Base-by-base conservation (phyloP, 23 tunicate genomes). In the Trididemnum miniatum region DNA sequence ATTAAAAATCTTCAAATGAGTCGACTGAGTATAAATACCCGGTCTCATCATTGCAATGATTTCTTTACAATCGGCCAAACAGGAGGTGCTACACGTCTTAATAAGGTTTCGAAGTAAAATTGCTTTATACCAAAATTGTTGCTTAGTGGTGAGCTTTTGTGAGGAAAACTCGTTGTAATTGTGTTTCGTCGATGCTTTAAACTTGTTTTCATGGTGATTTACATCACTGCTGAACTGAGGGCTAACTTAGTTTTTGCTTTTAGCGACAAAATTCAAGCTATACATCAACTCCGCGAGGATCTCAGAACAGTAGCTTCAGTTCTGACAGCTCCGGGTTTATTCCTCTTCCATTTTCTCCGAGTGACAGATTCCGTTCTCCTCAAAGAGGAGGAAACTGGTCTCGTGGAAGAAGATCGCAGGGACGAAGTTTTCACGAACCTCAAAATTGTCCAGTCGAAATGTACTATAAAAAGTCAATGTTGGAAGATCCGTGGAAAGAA, bases 311-410 rank as follows among this genome's bases (percentile, higher is more conserved):
- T n/a, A 67, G 75, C 38, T 67, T 67, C 18, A 67, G 32, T 67
- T 67, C 75, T 4, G 38, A 67, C 67, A 62, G 29, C 37, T 67
- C 75, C 38, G 38, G 75, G 4, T 67, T 67, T 67, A 32, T 24
- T 33, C 38, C 75, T 31, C 4, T 33, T 37, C 75, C 38, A 7
- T 32, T 31, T 67, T 67, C 75, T 7, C 26, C 26, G 15, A 5
- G 4, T 18, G 75, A 67, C 37, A 31, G 38, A 7, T 67, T 67
- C 32, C 75, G 38, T 4, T 67, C 75, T 4, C 38, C 38, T 31
- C 31, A n/a, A 31, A 67, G 25, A 32, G 25, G 75, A 31, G 75
- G 75, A 31, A 67, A 67, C 25, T 30, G 37, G 75, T 32, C 37
- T 9, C 22, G 38, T 12, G 38, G 38, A 31, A 67, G 75, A 24